Base-by-base conservation (phyloP, 2,888 invertebrate genomes). In the Parnassius glacialis region DNA sequence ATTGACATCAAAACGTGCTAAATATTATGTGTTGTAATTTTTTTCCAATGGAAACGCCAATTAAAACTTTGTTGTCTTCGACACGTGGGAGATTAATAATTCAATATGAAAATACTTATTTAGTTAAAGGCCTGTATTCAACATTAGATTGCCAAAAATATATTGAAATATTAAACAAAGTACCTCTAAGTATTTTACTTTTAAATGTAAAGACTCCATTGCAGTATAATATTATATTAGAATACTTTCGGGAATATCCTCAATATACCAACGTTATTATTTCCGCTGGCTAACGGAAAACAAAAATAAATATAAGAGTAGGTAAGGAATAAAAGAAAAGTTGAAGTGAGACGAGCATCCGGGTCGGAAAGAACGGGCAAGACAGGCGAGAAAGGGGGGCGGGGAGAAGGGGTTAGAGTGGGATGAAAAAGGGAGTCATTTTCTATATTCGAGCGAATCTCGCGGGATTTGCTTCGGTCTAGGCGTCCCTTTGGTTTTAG, bases 261-360 rank as follows among this genome's bases (percentile, higher is more conserved):
- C 68, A 75, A 59, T 67, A 79, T 75, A 67, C 75, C 74, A 82
- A 72, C 84, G 76, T 81, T 75, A 87, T 89, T 90, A 90, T 87
- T 88, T 88, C 85, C 89, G 78, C 83, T 70, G 83, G 84, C 81
- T 87, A 86, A 83, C 87, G 80, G 85, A 88, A 90, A 90, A 90
- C 90, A 90, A 90, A 90, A 90, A 90, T 89, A 89, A 89, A 87
- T 84, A 85, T 78, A 86, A 84, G 87, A 85, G 87, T 82, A 83
- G 83, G 85, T 81, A 77, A 80, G 83, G 87, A 87, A 90, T 90
- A 90, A 90, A 90, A 89, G 89, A 86, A 87, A 87, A 74, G 75
- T 78, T 90, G 78, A 80, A 90, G 90, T 87, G 87, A 88, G 89
- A 87, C 81, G 88, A 88, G 87, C 87, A 85, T 74, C 82, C 81